Conservation (phyloP, 2,113 vertebrate genomes). For the Festucalex cinctus region DNA sequence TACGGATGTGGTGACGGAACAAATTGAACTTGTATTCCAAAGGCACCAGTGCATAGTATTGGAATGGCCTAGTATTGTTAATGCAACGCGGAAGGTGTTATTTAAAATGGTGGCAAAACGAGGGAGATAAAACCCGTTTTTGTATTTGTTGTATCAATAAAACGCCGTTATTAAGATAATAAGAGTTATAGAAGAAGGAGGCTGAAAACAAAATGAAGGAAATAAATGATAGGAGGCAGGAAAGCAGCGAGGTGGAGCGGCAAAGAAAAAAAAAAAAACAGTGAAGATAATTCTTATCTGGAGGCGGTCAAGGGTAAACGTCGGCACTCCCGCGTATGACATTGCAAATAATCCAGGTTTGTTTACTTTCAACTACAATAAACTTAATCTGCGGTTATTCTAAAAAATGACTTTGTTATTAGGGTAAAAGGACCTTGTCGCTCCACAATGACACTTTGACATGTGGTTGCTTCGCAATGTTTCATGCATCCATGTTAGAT, state of each 20-base stretch:
- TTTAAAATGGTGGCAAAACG: background rate
- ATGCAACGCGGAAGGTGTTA: too few species aligned
- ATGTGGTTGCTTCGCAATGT: too few species aligned
- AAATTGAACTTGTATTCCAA: too few species aligned
- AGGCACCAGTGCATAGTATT: too few species aligned
- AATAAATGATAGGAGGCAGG: background rate
- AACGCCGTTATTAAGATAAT: background rate
- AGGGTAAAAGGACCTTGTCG: too few species aligned
- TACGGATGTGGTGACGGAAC: too few species aligned
- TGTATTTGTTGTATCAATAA: background rate
- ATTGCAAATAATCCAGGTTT: conserved; percentile 38
- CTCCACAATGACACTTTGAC: too few species aligned
- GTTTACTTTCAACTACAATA: conserved; percentile 22
- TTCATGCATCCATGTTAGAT: too few species aligned
- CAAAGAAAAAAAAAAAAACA: background rate
- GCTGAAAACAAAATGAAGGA: background rate
- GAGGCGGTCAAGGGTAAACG: conserved; percentile 34
- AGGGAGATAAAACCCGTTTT: background rate
- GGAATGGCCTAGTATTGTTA: background rate
- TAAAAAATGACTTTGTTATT: conserved; percentile 41
- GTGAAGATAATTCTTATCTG: background rate
- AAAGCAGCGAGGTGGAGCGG: background rate
- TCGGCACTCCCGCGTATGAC: conserved; percentile 32
- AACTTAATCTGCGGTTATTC: conserved; percentile 13
- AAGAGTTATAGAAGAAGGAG: background rate